These are phyloP conservation scores for Euglossa dilemma DNA, from an alignment of 1,140 invertebrate genomes.

Conservation along the genomic window DNA sequence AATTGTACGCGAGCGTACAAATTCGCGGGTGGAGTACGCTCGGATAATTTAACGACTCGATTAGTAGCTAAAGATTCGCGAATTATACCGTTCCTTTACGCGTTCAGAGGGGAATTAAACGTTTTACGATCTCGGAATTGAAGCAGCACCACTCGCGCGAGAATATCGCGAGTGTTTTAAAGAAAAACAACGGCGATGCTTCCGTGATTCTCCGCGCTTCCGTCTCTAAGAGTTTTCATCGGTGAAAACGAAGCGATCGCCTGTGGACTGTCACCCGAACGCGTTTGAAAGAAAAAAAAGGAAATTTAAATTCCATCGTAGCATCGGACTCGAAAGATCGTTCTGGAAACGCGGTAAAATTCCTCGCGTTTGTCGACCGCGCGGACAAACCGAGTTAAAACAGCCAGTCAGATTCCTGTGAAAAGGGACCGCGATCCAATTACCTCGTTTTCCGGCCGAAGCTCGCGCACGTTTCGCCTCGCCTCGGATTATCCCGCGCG, in stretches of 20 bases:
- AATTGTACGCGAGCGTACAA: not conserved
- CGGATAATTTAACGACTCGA: not conserved
- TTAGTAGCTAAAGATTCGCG: not conserved
- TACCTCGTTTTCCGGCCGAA: constrained; percentile 15
- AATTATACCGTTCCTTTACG: not conserved
- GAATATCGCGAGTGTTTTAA: not conserved
- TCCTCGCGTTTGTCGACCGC: not conserved
- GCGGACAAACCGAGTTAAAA: constrained; percentile 29
- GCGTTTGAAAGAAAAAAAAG: too few relatives aligned
- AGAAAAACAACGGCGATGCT: not conserved
- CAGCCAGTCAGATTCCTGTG: not conserved
- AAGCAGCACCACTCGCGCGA: not conserved
- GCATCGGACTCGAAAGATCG: too few relatives aligned
- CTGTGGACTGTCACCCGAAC: too few relatives aligned
- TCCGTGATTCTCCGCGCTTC: not conserved
- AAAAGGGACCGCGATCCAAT: constrained; percentile 41
- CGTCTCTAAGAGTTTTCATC: not conserved
- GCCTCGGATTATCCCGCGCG: constrained; percentile 31
- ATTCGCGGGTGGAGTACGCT: not conserved
- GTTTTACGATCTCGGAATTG: not conserved
- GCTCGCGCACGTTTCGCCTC: not conserved
- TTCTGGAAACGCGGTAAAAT: not conserved
- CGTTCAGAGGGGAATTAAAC: not conserved
- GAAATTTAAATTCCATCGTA: not conserved
- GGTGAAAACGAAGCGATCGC: too few relatives aligned